Evolutionary conservation across 2,113 vertebrate species (phyloP), one percentile per base, ranked within the genome.

Genomic region (Saguinus imperator): DNA sequence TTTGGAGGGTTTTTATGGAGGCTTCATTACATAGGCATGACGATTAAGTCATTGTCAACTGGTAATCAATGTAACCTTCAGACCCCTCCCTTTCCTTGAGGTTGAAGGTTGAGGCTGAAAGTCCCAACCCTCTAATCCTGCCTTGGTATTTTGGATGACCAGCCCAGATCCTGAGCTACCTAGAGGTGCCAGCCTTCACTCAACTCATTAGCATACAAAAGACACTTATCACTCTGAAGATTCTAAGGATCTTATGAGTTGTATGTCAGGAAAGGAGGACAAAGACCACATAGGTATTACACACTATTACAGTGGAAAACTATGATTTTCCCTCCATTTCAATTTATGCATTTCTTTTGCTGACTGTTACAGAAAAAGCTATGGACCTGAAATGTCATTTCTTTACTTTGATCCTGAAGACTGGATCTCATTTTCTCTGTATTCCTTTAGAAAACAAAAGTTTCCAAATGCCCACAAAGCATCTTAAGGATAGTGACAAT

Each of bases 381-480:
- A 40, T 57, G 32, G 45, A 58, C 37, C 6, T 92, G 70, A 91
- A 93, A 37, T 27, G 3, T 27, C 5, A 73, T 61, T 57, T 72
- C 25, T 94, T 64, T 45, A 66, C 64, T 48, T 95, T n/a, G 27
- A 76, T 85, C 5, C 4, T 68, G 52, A 84, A 79, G 27, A 13
- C n/a, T 23, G 12, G 32, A 43, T 14, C 48, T 95, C 16, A 58
- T 87, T 94, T 89, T 94, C 75, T 80, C 32, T 48, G 5, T 3
- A 83, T 66, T 91, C 13, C 25, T 75, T 89, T 93, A 87, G 4
- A 79, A 94, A 95, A 84, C 16, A 73, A 87, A 55, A n/a, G 50
- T 45, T 94, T 84, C 50, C 68, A 89, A 73, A 61, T 77, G 58
- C 12, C 45, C 95, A 66, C n/a, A 92, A 91, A 72, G 12, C 21